Base-by-base conservation (phyloP, 2,797 vertebrate species). In the Pseudomugil gertrudae region DNA sequence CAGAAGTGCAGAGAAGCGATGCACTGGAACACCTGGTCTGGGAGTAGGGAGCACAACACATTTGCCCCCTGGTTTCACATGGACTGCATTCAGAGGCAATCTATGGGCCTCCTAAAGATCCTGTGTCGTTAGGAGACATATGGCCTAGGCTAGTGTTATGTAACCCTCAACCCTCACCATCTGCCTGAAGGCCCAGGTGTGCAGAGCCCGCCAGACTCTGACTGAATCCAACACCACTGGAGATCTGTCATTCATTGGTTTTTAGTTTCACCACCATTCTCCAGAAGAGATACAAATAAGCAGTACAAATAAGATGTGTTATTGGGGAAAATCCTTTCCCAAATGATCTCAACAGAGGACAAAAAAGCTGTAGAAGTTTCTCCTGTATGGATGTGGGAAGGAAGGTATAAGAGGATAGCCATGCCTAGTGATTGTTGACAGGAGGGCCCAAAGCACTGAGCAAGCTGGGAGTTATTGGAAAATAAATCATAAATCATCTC, bases 401-500 rank as follows among this genome's bases (percentile, higher is more conserved):
- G 73, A 74, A 67, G 74, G 76, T 74, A 69, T 58, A 40, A 67
- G 66, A 72, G 81, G 73, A 78, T 69, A 61, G 74, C 67, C 54
- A 56, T 68, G 68, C 76, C 73, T 53, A 13, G 67, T 74, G 43
- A 85, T 84, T 87, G 85, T 86, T 90, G 90, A 91, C 86, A 89
- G 76, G 79, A 83, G 79, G 82, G 74, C 86, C 83, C 87, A 84
- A 83, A 40, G 85, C 90, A 77, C 84, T 53, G 84, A 83, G 80
- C 84, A 78, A 78, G 70, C 84, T 87, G 90, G 89, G 87, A 89
- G 83, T 91, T 92, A 89, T 90, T 85, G 84, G 86, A 92, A 89
- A 93, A 93, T 92, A 93, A 93, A 93, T 92, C 90, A 92, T 92
- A 92, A 93, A 93, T 93, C 91, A 92, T 92, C 89, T 86, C 71